phyloP scores from a whole-genome alignment of 2,888 invertebrate genomes.

The Helicoverpa assulta region DNA sequence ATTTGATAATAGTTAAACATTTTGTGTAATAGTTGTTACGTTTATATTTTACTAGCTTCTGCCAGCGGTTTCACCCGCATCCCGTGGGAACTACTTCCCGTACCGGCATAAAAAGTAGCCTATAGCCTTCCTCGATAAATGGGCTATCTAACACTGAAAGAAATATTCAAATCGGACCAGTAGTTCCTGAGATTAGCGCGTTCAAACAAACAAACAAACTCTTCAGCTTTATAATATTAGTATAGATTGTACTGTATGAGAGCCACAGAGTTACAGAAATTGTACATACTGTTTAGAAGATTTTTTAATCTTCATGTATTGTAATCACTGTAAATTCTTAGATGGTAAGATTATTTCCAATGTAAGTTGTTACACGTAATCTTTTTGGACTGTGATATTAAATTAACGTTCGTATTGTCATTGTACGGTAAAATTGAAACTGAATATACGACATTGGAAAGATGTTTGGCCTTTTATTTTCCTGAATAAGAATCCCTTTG shows the following conservation, averaged over 20 bases:
- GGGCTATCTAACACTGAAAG: no score
- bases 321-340: slow-evolving; percentile 65
- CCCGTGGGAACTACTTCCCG: no score
- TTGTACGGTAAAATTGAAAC: slow-evolving; percentile 80
- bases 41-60: no score
- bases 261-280: slow-evolving; percentile 31
- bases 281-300: slow-evolving; percentile 60
- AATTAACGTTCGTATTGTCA: slow-evolving; percentile 81
- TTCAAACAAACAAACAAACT: no score
- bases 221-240: no score
- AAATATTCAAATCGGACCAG: no score
- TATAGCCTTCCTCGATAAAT: no score
- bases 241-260: slow-evolving; percentile 33
- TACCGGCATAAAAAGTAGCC: no score
- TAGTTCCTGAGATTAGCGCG: no score
- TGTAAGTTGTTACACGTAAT: slow-evolving; percentile 70
- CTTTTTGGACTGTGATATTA: slow-evolving; percentile 88
- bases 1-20: background rate
- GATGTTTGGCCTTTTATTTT: slow-evolving; percentile 29
- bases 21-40: background rate
- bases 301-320: slow-evolving; percentile 51
- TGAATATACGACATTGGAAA: slow-evolving; percentile 80
- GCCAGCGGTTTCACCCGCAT: no score
- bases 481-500: background rate
- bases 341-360: slow-evolving; percentile 57